Base-by-base conservation (phyloP, 1,140 invertebrate species). In the Chironomus tepperi region DNA sequence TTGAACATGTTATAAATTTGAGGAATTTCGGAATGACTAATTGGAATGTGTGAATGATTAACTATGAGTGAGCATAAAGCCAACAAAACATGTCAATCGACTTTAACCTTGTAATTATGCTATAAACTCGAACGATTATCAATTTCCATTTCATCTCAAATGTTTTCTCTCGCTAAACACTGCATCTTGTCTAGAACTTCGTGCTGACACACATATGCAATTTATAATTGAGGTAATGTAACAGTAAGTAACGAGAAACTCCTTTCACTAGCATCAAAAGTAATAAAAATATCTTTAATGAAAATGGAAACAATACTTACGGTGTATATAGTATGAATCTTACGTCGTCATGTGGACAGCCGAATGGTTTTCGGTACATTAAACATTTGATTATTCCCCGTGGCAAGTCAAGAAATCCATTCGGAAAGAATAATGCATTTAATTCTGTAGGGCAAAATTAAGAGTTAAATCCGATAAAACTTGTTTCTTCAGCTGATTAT, bases 221-320 rank as follows among this genome's bases (percentile, higher is more conserved):
- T n/a, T 21, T 19, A 9, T 70, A 18, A 70, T 70, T 70, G 65
- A 70, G 16, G 65, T 19, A 70, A 70, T 70, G 12, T 57, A 57
- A 57, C 47, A 57, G 47, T 57, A 57, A 57, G 47, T n/a, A 15
- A n/a, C n/a, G 3, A 57, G 12, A 57, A 57, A n/a, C 47, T 57
- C 47, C 47, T 57, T 57, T 57, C 47, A 57, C 47, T n/a, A 57
- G n/a, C 12, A 12, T 57, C 12, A 5, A 1, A 57, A 3, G n/a
- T 6, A 21, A 21, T 70, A 57, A 57, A 57, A n/a, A 57, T n/a
- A 2, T 12, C n/a, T 57, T 57, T 57, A 57, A 10, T 12, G 47
- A 10, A 2, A 12, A 57, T 57, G n/a, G 1, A n/a, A 19, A 18
- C 12, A 16, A 19, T 18, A 70, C 16, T 70, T 70, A 70, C 65